phyloP scores from a whole-genome alignment of 2,113 vertebrate genomes.

The Geothlypis trichas region DNA sequence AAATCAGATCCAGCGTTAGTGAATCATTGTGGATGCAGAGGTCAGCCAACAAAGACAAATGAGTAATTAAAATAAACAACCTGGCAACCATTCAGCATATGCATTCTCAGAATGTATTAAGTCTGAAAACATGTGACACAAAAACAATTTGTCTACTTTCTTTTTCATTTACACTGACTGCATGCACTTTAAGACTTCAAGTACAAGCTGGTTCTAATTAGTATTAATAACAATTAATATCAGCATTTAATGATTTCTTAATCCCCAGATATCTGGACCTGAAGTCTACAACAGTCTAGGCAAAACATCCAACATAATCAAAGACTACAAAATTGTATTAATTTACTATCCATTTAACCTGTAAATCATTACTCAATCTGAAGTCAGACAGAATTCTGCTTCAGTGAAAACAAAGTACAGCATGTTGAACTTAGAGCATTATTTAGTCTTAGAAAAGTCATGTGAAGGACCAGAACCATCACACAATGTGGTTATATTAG shows the following conservation, averaged over 20 bases:
- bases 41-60: conserved; percentile 36
- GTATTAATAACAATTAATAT: not conserved
- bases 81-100: not conserved
- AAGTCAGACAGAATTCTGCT: not conserved
- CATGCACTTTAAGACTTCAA: not conserved
- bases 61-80: conserved; percentile 32
- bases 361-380: not conserved
- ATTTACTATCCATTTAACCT: not conserved
- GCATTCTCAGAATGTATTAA: not conserved
- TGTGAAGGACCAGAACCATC: not conserved
- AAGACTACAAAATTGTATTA: not conserved
- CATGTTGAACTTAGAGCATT: not conserved
- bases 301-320: not conserved
- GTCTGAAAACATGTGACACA: not conserved
- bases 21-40: conserved; percentile 21
- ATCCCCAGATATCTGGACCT: not conserved
- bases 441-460: not conserved
- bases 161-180: not conserved
- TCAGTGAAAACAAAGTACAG: not conserved
- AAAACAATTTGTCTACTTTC: not conserved
- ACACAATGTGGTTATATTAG: rapidly evolving
- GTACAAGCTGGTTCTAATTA: not conserved
- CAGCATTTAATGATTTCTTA: not conserved
- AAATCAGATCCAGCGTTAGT: not conserved
- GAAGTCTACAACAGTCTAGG: not conserved